These are phyloP conservation scores for Penaeus japonicus DNA, from an alignment of 1,140 invertebrate genomes.

Conservation along the genomic window DNA sequence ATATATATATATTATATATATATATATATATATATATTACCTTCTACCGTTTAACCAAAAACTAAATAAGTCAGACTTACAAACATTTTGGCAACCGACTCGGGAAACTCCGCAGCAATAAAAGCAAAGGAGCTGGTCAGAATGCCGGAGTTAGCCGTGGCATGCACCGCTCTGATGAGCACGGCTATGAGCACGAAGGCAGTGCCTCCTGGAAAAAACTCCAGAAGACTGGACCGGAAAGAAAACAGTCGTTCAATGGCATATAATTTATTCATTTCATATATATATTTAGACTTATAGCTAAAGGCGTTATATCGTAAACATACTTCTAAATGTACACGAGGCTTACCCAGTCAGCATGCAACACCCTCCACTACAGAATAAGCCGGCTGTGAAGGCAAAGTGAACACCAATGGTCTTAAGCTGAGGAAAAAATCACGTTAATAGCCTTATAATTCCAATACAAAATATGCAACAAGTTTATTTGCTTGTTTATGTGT, in stretches of 20 bases:
- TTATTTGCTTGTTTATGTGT: too few relatives aligned
- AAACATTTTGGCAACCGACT: constrained; percentile 61
- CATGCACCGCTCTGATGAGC: constrained; percentile 60
- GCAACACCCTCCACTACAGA: constrained; percentile 61
- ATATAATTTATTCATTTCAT: background rate
- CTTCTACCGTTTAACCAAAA: background rate
- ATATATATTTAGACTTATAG: background rate
- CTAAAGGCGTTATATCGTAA: background rate
- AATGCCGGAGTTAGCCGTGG: constrained; percentile 60
- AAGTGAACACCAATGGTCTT: constrained; percentile 60
- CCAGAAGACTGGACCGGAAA: constrained; percentile 59
- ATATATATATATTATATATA: too few relatives aligned
- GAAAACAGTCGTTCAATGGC: background rate
- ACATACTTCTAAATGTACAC: background rate
- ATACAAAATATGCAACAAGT: background rate
- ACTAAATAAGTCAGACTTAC: constrained; percentile 55
- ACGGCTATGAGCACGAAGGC: constrained; percentile 61
- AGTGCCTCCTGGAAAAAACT: constrained; percentile 59
- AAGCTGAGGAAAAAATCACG: constrained; percentile 49
- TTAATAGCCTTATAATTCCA: too few relatives aligned
- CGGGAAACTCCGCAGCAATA: constrained; percentile 61
- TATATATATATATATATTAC: too few relatives aligned
- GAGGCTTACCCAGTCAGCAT: constrained; percentile 57
- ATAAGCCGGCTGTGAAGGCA: constrained; percentile 60
- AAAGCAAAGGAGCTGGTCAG: constrained; percentile 61